These are phyloP conservation scores for Pseudochaenichthys georgianus DNA, from an alignment of 2,797 vertebrate genomes.

Conservation along the genomic window DNA sequence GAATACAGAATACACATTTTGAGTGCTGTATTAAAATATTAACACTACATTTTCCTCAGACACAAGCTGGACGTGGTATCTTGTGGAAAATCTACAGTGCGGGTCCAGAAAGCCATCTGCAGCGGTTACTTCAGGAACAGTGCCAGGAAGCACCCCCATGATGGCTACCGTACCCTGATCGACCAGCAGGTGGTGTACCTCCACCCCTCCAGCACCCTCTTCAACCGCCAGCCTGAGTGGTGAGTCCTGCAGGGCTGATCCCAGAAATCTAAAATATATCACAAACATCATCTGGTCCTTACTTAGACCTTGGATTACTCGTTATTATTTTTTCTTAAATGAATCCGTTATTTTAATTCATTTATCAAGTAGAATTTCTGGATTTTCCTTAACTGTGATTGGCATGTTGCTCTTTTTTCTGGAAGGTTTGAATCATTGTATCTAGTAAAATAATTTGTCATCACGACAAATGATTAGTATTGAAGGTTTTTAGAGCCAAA, in stretches of 20 bases:
- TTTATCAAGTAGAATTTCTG: too few relatives aligned
- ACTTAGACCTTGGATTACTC: not conserved
- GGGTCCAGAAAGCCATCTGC: constrained; percentile 94
- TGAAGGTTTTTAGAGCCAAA: too few relatives aligned
- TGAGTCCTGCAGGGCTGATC: constrained; percentile 62
- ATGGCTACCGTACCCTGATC: constrained; percentile 91
- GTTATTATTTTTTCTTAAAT: too few relatives aligned
- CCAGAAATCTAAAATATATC: not conserved
- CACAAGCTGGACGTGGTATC: constrained; percentile 95
- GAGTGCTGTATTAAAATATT: not conserved
- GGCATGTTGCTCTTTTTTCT: too few relatives aligned
- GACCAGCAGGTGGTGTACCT: constrained; percentile 96
- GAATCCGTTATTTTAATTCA: too few relatives aligned
- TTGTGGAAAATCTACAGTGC: constrained; percentile 90
- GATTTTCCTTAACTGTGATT: too few relatives aligned
- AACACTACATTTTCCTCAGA: constrained; percentile 65
- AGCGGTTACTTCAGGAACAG: constrained; percentile 95
- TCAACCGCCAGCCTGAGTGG: constrained; percentile 95
- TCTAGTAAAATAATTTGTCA: not conserved
- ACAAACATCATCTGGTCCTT: not conserved
- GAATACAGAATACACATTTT: not conserved
- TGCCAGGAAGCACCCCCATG: constrained; percentile 94
- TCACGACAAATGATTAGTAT: not conserved
- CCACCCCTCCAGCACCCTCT: constrained; percentile 93
- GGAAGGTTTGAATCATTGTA: not conserved